A percentile compares a stretch with the other conserved stretches of the same genome.
phyloP scores from a whole-genome alignment of 2,888 invertebrate genomes.

The Lasioglossum marginatum region DNA sequence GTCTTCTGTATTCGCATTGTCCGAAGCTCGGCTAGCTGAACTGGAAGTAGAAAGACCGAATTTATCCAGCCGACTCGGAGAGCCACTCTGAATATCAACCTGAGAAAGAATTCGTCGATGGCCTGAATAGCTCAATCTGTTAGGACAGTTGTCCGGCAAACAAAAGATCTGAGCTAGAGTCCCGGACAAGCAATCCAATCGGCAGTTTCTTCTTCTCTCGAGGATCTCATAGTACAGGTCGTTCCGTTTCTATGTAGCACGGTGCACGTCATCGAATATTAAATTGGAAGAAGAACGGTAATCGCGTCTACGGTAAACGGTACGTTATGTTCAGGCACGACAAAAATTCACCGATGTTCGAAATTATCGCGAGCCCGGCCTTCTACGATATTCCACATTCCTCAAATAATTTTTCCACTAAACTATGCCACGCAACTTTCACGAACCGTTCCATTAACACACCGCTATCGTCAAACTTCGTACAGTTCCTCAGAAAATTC shows the following conservation, averaged over 20 bases:
- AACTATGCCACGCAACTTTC: not conserved
- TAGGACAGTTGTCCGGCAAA: constrained; percentile 28
- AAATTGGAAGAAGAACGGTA: not conserved
- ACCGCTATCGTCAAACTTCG: not conserved
- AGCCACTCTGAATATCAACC: constrained; percentile 11
- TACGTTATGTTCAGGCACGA: not conserved
- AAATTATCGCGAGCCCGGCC: not conserved
- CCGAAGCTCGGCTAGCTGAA: not conserved
- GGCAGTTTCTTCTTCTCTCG: constrained; percentile 2
- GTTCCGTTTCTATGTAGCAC: not conserved
- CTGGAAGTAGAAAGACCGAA: not conserved
- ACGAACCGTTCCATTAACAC: not conserved
- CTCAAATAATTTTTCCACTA: not conserved
- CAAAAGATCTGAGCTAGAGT: constrained; percentile 16
- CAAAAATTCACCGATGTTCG: not conserved
- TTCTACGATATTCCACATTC: not conserved
- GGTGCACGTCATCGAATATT: not conserved
- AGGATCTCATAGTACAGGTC: not conserved
- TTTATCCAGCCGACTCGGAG: constrained; percentile 2
- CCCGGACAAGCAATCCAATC: constrained; percentile 17
- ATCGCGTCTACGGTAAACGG: not conserved
- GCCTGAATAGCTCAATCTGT: constrained; percentile 28
- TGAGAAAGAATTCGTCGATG: constrained; percentile 17
- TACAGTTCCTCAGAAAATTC: not conserved
- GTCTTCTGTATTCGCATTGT: not conserved